Percentiles rank a stretch among this genome's conserved stretches.
Evolutionary conservation across 2,888 invertebrate genomes (phyloP).

Genomic region (Lamellibrachia satsuma): DNA sequence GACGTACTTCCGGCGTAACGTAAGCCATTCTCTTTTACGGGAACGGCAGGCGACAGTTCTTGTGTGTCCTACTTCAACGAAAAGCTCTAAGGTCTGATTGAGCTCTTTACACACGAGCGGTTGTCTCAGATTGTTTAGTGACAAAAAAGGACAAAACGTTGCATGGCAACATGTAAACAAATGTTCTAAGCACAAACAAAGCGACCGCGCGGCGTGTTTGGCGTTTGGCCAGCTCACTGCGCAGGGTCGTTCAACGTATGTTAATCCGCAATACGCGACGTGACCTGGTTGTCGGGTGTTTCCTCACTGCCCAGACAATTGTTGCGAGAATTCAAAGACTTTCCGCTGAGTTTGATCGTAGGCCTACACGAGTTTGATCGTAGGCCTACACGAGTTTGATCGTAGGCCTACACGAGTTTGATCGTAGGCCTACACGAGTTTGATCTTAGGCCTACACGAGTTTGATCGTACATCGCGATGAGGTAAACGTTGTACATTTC

Average conservation of each 20-base stretch:
- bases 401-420: no score
- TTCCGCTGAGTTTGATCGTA: no score
- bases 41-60: not conserved
- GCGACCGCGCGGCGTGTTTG: not conserved
- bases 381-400: no score
- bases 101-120: not conserved
- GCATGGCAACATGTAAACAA: not conserved
- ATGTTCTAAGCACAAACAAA: not conserved
- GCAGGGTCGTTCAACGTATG: not conserved
- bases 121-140: not conserved
- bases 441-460: no score
- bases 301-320: not conserved
- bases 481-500: no score
- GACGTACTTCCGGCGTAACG: not conserved
- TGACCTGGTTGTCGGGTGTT: not conserved
- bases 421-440: no score
- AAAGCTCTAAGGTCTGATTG: not conserved
- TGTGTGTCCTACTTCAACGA: no score
- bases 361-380: no score
- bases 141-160: not conserved
- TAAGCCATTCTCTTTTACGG: not conserved
- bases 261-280: not conserved
- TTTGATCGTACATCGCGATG: no score
- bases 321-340: no score
- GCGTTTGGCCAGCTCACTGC: not conserved